Conservation (phyloP, 2,113 vertebrate genomes). For the Willisornis vidua region DNA sequence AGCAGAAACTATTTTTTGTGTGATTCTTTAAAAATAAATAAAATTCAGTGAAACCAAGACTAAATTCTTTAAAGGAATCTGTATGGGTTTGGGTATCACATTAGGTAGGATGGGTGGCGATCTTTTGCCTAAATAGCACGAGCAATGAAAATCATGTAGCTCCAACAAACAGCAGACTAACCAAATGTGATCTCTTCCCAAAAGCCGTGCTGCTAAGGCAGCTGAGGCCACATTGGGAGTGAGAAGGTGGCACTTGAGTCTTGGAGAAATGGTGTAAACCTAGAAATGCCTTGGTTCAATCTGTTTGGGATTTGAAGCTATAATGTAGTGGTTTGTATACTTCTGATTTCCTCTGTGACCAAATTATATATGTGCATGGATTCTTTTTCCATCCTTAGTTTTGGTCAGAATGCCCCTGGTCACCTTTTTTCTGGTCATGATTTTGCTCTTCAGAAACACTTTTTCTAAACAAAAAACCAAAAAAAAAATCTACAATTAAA, state of each 20-base stretch:
- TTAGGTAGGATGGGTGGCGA: neutral
- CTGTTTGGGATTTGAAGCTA: neutral
- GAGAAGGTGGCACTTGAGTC: neutral
- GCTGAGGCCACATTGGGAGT: neutral
- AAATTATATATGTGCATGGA: neutral
- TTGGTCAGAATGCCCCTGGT: neutral
- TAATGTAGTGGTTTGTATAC: neutral
- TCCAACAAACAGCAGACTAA: neutral
- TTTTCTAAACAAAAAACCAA: neutral
- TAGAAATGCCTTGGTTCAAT: neutral
- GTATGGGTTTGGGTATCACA: neutral
- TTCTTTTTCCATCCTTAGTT: neutral
- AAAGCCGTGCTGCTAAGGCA: neutral
- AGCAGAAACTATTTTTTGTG: neutral
- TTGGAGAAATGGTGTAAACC: neutral
- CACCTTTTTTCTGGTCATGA: neutral
- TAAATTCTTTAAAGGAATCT: neutral
- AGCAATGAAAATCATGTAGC: neutral
- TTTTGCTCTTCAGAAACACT: neutral
- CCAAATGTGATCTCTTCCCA: neutral
- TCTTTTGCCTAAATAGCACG: neutral
- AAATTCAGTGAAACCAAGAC: neutral
- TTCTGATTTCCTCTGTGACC: neutral
- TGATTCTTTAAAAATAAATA: neutral
- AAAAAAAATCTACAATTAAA: neutral